A percentile compares a stretch with the other conserved stretches of the same genome.
Evolutionary conservation across 2,797 vertebrate genomes (phyloP).

Genomic region (Apodemus agrarius): DNA sequence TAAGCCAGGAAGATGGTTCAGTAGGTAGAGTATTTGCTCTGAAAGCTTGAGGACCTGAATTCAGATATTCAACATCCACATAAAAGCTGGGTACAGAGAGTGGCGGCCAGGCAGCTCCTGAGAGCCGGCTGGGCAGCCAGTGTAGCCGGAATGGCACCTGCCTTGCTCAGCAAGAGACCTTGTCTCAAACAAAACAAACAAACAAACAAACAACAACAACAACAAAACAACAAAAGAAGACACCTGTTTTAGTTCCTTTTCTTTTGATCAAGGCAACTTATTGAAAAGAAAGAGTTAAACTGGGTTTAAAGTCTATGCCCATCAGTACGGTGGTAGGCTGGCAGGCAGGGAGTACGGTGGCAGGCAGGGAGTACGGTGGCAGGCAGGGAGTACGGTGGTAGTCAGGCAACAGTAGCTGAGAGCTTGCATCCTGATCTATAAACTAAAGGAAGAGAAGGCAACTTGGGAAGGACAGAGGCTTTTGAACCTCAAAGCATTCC

Average conservation of each 20-base stretch:
- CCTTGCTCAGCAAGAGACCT: neutral
- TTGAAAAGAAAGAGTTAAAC: neutral
- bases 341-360: too few species aligned
- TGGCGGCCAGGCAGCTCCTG: neutral
- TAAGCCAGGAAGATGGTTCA: neutral
- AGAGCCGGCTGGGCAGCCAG: neutral
- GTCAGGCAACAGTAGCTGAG: neutral
- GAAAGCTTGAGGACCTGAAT: neutral
- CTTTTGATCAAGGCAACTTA: neutral
- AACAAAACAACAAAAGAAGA: neutral
- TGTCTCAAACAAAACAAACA: neutral
- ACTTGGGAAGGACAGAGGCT: neutral
- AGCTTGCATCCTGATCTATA: neutral
- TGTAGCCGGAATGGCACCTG: neutral
- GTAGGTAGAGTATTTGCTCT: neutral
- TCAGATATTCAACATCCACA: neutral
- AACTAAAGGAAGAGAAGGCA: neutral
- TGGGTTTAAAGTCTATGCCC: neutral
- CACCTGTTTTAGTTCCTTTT: neutral
- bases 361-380: too few species aligned
- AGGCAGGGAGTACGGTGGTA: too few species aligned
- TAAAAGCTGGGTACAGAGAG: neutral
- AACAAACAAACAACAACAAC: neutral
- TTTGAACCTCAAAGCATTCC: neutral
- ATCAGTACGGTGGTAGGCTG: too few species aligned